phyloP scores from a whole-genome alignment of 2,888 invertebrate genomes.

The Heteromyza rotundicornis region DNA sequence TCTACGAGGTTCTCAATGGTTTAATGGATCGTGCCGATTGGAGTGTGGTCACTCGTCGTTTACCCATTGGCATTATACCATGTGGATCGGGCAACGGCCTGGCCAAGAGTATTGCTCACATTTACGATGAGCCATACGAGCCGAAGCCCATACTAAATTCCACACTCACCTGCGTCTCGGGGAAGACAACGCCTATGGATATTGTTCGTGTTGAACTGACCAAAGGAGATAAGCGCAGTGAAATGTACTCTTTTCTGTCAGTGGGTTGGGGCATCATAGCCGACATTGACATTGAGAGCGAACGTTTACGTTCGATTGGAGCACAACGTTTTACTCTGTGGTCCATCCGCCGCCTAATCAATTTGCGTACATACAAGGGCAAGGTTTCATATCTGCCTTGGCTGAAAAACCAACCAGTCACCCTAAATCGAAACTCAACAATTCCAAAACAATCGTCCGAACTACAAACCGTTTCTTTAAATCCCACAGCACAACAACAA shows the following conservation, averaged over 20 bases:
- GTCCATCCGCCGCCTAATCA: slow-evolving; percentile 83
- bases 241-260: slow-evolving; percentile 90
- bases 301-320: slow-evolving; percentile 86
- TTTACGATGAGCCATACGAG: slow-evolving; percentile 80
- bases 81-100: slow-evolving; percentile 98
- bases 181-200: slow-evolving; percentile 80
- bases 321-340: slow-evolving; percentile 89
- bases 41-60: slow-evolving; percentile 76
- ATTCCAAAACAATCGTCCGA: background rate
- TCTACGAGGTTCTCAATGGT: slow-evolving; percentile 88
- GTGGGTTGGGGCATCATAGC: slow-evolving; percentile 96
- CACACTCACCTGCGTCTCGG: slow-evolving; percentile 79
- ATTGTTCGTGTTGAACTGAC: slow-evolving; percentile 83
- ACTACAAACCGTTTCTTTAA: too few species aligned
- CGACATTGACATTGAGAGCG: slow-evolving; percentile 98
- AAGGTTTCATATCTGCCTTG: slow-evolving; percentile 80
- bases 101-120: slow-evolving; percentile 82
- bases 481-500: slow-evolving; percentile 2
- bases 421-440: background rate
- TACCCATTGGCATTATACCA: slow-evolving; percentile 89
- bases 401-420: slow-evolving; percentile 2
- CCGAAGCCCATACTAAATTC: slow-evolving; percentile 80
- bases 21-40: slow-evolving; percentile 88
- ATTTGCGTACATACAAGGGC: slow-evolving; percentile 85
- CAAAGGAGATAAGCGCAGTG: slow-evolving; percentile 54